Base-by-base conservation (phyloP, 2,888 invertebrate genomes). In the Zelleria hepariella region DNA sequence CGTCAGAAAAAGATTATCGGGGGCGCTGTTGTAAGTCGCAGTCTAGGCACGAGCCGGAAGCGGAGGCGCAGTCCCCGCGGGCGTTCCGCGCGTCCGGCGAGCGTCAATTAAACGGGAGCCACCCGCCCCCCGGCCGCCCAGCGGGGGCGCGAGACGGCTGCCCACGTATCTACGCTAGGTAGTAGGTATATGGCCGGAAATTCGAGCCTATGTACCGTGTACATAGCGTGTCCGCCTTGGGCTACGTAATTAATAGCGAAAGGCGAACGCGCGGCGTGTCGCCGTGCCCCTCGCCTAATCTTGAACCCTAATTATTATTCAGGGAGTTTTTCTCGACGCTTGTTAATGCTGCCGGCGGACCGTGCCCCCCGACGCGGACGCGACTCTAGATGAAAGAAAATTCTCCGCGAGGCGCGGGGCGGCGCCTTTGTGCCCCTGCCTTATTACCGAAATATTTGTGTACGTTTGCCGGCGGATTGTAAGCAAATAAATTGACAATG, bases 1-100 rank as follows among this genome's bases (percentile, higher is more conserved):
- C 84, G 84, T 85, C 83, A 82, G 82, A 83, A 84, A 85, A 84
- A 86, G 85, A 86, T 86, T 86, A 86, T 85, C 51, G 59, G 78
- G 80, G 15, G 65, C 72, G 75, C 76, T 78, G 87, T 81, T 82
- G 87, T 86, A 82, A 85, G 82, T 82, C 80, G 76, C 71, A 69
- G 70, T 65, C 68, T 76, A 71, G 74, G 70, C 71, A 64, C 64
- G 68, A 73, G 62, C 77, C 80, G 83, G 82, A 82, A 78, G 79
- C 77, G 78, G 78, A n/a, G 76, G 76, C 67, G 73, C 69, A 71
- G 77, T 77, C 81, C 82, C 84, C 78, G 79, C 81, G 82, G 83
- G 80, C 79, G 80, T 68, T 78, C 76, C 78, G 62, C 78, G 81
- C 61, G 75, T 73, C 73, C 73, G 73, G 83, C 75, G 73, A 75